Evolutionary conservation across 2,797 vertebrate genomes (phyloP).

Genomic region (Ambastaia sidthimunki): DNA sequence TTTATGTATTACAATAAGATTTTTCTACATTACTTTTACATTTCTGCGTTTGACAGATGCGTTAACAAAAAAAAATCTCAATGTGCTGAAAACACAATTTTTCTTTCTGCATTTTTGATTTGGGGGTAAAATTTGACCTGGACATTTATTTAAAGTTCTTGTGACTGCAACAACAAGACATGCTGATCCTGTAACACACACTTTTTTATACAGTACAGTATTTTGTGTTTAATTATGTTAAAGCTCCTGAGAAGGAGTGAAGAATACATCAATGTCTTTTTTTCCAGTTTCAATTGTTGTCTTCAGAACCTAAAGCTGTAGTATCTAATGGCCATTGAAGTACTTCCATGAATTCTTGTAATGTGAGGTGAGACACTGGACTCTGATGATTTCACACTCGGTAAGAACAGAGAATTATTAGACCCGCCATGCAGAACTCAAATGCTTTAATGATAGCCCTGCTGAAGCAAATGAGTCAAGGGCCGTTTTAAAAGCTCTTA

Average conservation of each 20-base stretch:
- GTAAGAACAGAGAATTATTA: conserved; percentile 23
- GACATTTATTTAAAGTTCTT: background rate
- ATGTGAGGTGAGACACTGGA: background rate
- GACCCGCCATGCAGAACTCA: conserved; percentile 28
- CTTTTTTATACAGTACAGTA: background rate
- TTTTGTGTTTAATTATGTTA: background rate
- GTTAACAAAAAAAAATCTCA: background rate
- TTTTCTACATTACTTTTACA: background rate
- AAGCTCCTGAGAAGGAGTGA: background rate
- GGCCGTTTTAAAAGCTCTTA: conserved; percentile 45
- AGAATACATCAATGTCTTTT: too few species aligned
- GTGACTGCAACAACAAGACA: too few species aligned
- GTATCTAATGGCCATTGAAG: conserved; percentile 6
- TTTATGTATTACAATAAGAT: background rate
- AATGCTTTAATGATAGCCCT: conserved; percentile 42
- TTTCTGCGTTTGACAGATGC: too few species aligned
- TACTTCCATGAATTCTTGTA: background rate
- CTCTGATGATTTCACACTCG: conserved; percentile 5
- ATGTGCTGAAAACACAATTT: background rate
- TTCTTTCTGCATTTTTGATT: background rate
- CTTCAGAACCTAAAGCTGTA: conserved; percentile 12
- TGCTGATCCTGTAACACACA: too few species aligned
- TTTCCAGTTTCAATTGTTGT: background rate
- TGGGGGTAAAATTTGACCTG: background rate
- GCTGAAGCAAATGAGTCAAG: conserved; percentile 43